Conservation (phyloP, 1,140 invertebrate species). For the Conus betulinus region DNA sequence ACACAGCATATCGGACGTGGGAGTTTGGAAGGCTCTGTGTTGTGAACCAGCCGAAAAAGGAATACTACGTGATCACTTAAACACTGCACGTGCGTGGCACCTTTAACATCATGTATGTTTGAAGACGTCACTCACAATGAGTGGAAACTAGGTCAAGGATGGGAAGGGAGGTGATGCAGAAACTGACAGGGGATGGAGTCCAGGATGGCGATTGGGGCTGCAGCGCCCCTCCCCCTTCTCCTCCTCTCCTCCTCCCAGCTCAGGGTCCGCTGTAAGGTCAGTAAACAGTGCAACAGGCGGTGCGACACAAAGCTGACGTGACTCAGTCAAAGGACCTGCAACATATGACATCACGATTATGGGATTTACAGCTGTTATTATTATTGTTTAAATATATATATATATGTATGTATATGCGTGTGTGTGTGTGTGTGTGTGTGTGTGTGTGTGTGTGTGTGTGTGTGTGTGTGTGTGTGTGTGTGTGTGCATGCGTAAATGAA, state of each 20-base stretch:
- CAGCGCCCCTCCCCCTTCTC: too few relatives aligned
- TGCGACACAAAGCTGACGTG: background rate
- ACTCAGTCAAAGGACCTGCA: too few relatives aligned
- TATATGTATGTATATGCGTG: background rate
- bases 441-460: background rate
- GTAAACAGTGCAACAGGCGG: background rate
- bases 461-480: background rate
- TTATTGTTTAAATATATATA: background rate
- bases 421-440: background rate
- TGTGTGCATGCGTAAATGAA: background rate
- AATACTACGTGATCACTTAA: too few relatives aligned
- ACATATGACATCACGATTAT: background rate
- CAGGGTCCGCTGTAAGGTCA: too few relatives aligned
- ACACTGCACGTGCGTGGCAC: too few relatives aligned
- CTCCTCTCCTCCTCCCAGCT: too few relatives aligned
- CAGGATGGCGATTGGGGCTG: too few relatives aligned
- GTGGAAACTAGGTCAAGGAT: too few relatives aligned
- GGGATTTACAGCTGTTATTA: background rate
- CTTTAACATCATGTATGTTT: too few relatives aligned
- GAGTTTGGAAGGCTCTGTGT: too few relatives aligned
- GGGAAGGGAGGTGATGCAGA: background rate
- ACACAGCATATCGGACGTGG: too few relatives aligned
- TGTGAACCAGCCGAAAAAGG: too few relatives aligned
- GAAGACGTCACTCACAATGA: background rate
- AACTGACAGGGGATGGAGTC: background rate